Evolutionary conservation across 1,140 invertebrate genomes (phyloP), one percentile per base, ranked within the genome.

Genomic region (Nomia melanderi): DNA sequence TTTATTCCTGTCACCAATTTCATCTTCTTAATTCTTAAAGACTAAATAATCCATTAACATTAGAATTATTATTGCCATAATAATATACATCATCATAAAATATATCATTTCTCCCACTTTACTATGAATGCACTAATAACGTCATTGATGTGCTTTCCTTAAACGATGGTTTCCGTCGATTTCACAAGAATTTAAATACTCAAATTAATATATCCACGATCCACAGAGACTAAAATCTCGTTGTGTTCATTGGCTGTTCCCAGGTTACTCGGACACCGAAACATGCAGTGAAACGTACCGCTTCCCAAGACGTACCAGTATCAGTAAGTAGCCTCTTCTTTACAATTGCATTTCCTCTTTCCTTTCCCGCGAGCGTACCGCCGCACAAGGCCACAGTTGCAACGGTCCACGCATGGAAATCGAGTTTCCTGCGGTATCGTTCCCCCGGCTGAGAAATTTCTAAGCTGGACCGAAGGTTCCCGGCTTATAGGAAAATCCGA

Each of bases 401-500:
- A 4, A 44, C 12, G 4, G 41, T 44, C 41, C 41, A 27, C 53
- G 25, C 53, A 9, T 36, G 20, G 14, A 20, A 12, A 56, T 59
- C 53, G 14, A 54, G n/a, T 41, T 66, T 17, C 6, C 9, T 2
- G 39, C 1, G 17, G 62, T 71, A 67, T 65, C 41, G 33, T 73
- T 20, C 17, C 29, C 36, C 41, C 54, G 77, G 53, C n/a, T 81
- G 57, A 59, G 72, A 69, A 82, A 77, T 69, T 29, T 59, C 47
- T n/a, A 47, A 56, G 11, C 20, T 20, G 25, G 71, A 64, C 41
- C 72, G 53, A 65, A 60, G 65, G 63, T 82, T 53, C 67, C 27
- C 31, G 31, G 53, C 33, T 62, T 71, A 60, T 29, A 56, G 29
- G 67, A 64, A 82, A 82, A 72, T 82, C 74, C 17, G 25, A 33